Evolutionary conservation across 2,888 invertebrate species (phyloP).

Genomic region (Epistrophe grossulariae): DNA sequence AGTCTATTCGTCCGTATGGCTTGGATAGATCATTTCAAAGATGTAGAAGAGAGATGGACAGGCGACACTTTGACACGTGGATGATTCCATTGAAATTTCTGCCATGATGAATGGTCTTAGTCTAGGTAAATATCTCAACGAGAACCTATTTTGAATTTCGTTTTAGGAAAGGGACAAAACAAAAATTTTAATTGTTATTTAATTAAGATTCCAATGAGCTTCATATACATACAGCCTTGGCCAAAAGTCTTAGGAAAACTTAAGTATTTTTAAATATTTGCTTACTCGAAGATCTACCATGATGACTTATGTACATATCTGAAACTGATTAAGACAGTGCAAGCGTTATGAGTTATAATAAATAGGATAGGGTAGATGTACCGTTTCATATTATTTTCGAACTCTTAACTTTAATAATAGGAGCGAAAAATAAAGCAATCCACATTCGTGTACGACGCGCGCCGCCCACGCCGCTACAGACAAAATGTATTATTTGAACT

Average conservation of each 20-base stretch:
- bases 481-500: no score
- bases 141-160: not conserved
- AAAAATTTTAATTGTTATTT: slow-evolving; percentile 13
- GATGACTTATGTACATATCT: no score
- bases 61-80: slow-evolving; percentile 76
- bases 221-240: not conserved
- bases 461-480: no score
- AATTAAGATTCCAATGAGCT: slow-evolving; percentile 6
- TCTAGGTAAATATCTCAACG: not conserved
- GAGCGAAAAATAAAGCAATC: no score
- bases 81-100: slow-evolving; percentile 73
- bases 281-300: no score
- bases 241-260: not conserved
- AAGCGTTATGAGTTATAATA: no score
- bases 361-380: no score
- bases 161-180: not conserved
- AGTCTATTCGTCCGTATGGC: slow-evolving; percentile 49
- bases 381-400: no score
- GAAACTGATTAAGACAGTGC: no score
- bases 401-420: no score
- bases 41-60: slow-evolving; percentile 71
- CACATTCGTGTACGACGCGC: no score
- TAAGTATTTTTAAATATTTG: not conserved
- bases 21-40: slow-evolving; percentile 61
- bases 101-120: slow-evolving; percentile 57